These are phyloP conservation scores for Agrotis exclamationis DNA, from an alignment of 2,888 invertebrate genomes.

Conservation along the genomic window DNA sequence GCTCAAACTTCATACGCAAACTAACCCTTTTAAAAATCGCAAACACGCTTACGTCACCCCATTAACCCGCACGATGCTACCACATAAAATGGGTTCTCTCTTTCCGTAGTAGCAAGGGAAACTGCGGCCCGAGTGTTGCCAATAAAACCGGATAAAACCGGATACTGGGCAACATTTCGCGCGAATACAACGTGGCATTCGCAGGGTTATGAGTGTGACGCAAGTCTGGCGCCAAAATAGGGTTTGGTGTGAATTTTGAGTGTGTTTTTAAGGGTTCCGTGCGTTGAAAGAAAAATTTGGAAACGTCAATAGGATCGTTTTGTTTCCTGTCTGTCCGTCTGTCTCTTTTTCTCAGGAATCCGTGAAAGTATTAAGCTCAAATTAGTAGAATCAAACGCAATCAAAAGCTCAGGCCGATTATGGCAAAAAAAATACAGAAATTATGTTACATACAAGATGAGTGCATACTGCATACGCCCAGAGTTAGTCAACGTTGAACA, in stretches of 20 bases:
- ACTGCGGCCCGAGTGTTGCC: conserved; percentile 62
- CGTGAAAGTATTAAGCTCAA: too few relatives aligned
- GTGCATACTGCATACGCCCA: too few relatives aligned
- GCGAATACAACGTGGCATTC: conserved; percentile 46
- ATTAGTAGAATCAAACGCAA: too few relatives aligned
- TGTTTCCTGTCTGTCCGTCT: too few relatives aligned
- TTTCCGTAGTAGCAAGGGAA: conserved; percentile 64
- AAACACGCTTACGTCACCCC: conserved; percentile 54
- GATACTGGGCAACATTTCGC: conserved; percentile 64
- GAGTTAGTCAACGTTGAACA: too few relatives aligned
- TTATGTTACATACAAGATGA: too few relatives aligned
- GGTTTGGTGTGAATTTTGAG: conserved; percentile 42
- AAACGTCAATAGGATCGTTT: too few relatives aligned
- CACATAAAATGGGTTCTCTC: conserved; percentile 65
- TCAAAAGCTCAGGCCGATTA: too few relatives aligned
- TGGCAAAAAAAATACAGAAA: too few relatives aligned
- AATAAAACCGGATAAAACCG: conserved; percentile 71
- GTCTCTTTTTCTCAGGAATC: too few relatives aligned
- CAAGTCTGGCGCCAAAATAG: conserved; percentile 26
- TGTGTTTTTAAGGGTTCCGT: neutral
- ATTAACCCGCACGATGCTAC: conserved; percentile 59
- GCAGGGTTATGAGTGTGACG: conserved; percentile 49
- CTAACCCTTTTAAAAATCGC: conserved; percentile 36
- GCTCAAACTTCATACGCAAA: conserved; percentile 22
- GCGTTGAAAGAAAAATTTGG: too few relatives aligned